phyloP scores from a whole-genome alignment of 2,797 vertebrate genomes.

The Gastrophryne carolinensis region DNA sequence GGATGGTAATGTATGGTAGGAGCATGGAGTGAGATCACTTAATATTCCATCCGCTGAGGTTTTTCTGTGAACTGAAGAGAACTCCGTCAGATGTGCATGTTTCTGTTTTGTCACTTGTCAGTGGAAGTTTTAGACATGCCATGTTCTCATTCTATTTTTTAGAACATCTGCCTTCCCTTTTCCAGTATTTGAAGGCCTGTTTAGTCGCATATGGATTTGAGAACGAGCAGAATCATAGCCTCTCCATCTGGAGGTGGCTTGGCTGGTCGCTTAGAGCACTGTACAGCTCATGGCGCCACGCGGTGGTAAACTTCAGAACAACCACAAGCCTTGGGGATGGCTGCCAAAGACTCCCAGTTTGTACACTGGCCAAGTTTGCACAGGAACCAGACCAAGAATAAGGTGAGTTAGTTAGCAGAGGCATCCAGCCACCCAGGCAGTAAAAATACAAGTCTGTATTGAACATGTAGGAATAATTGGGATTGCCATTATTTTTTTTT shows the following conservation, averaged over 20 bases:
- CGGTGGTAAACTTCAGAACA: constrained; percentile 88
- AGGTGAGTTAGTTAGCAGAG: constrained; percentile 50
- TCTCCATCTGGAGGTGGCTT: constrained; percentile 68
- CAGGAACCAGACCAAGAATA: constrained; percentile 49
- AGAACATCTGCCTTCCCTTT: not conserved
- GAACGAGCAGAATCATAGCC: constrained; percentile 73
- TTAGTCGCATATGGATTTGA: constrained; percentile 70
- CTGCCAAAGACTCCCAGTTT: constrained; percentile 68
- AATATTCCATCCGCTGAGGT: not conserved
- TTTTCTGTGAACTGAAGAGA: not conserved
- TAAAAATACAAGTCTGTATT: constrained; percentile 30
- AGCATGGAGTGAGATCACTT: not conserved
- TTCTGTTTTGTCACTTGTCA: not conserved
- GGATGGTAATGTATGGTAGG: not conserved
- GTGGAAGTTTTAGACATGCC: not conserved
- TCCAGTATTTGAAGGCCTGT: constrained; percentile 77
- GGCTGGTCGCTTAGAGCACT: constrained; percentile 74
- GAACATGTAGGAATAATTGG: constrained; percentile 16
- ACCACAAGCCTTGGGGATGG: constrained; percentile 83
- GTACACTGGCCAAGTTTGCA: constrained; percentile 49
- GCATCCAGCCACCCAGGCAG: constrained; percentile 52
- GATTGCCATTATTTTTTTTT: constrained; percentile 7
- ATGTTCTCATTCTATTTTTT: not conserved
- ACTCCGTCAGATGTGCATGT: not conserved
- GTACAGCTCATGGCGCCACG: constrained; percentile 82